Evolutionary conservation across 2,888 invertebrate genomes (phyloP).

Genomic region (Cephus rjabovi): DNA sequence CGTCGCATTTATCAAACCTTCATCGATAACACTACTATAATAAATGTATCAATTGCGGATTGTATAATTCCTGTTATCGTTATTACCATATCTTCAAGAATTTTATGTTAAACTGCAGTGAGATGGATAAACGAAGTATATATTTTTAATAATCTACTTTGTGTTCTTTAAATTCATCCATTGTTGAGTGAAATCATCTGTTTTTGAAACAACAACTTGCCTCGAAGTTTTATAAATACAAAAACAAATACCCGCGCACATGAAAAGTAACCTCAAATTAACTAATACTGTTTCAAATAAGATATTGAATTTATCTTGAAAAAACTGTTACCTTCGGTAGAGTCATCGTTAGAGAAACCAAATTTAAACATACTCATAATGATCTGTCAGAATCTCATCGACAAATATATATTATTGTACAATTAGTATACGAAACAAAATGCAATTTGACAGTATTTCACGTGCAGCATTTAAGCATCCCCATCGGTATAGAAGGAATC

Average conservation of each 20-base stretch:
- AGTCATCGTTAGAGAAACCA: slow-evolving; percentile 27
- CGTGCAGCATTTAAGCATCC: not conserved
- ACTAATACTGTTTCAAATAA: not conserved
- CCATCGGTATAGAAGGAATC: too few relatives aligned
- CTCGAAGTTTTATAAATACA: not conserved
- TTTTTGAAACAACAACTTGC: not conserved
- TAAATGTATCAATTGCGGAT: not conserved
- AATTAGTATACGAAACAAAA: not conserved
- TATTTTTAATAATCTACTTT: not conserved
- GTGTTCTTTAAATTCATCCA: not conserved
- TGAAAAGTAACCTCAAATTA: slow-evolving; percentile 8
- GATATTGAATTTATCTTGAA: not conserved
- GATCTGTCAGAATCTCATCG: not conserved
- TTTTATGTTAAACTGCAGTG: not conserved
- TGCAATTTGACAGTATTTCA: not conserved
- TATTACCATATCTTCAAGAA: not conserved
- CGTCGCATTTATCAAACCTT: not conserved
- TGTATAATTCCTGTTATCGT: not conserved
- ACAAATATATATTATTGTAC: not conserved
- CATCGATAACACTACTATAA: not conserved
- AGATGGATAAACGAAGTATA: not conserved
- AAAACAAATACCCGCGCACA: not conserved
- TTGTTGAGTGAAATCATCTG: not conserved
- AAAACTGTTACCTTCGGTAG: slow-evolving; percentile 13
- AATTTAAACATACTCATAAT: slow-evolving; percentile 35